These are phyloP conservation scores for Macrotrachela quadricornifera DNA, from an alignment of 1,140 invertebrate species.

Conservation along the genomic window DNA sequence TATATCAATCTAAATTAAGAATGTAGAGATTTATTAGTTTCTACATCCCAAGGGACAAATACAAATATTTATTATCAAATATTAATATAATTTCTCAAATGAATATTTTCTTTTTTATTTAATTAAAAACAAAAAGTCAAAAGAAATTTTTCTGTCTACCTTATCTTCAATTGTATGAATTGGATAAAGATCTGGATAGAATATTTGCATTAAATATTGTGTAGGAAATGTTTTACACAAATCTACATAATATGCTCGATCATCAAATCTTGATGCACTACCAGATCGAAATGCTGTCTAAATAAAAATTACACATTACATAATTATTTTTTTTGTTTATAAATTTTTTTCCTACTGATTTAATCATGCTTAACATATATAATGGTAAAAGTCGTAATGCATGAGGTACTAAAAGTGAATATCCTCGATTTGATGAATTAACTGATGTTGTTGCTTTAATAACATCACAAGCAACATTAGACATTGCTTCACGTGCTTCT, in stretches of 20 bases:
- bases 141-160: conserved; percentile 23
- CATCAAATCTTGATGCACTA: conserved; percentile 37
- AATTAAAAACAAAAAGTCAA: background rate
- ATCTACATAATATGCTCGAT: conserved; percentile 74
- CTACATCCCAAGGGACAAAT: too few relatives aligned
- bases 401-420: conserved; percentile 47
- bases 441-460: conserved; percentile 46
- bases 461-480: conserved; percentile 78
- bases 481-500: conserved; percentile 82
- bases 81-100: too few relatives aligned
- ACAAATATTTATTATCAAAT: too few relatives aligned
- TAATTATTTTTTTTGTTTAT: background rate
- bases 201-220: conserved; percentile 49
- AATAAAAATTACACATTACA: background rate
- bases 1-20: too few relatives aligned
- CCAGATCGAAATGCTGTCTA: background rate
- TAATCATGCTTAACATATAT: conserved; percentile 69
- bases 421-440: conserved; percentile 38
- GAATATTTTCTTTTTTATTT: too few relatives aligned
- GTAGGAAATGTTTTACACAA: conserved; percentile 72
- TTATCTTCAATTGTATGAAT: conserved; percentile 51
- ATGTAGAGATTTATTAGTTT: too few relatives aligned
- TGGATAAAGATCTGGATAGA: conserved; percentile 83
- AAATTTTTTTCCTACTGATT: conserved; percentile 45
- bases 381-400: conserved; percentile 59